These are phyloP conservation scores for Schizotus pectinicornis DNA, from an alignment of 2,888 invertebrate genomes.

Conservation along the genomic window DNA sequence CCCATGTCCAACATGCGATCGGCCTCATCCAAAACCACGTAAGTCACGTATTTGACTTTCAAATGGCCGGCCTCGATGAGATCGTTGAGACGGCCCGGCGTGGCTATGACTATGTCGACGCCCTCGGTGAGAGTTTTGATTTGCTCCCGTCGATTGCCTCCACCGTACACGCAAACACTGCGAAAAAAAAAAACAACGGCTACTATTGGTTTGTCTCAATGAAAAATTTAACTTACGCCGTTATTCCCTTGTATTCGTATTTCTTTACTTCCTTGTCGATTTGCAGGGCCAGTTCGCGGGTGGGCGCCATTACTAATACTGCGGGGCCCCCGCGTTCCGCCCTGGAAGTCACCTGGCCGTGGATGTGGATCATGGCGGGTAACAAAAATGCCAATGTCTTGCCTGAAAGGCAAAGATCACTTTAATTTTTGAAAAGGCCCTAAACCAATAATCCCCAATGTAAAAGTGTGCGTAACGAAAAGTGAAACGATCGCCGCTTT, in stretches of 20 bases:
- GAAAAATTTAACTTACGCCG: slow-evolving; percentile 65
- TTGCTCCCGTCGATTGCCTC: slow-evolving; percentile 82
- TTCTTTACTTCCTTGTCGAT: slow-evolving; percentile 91
- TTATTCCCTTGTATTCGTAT: slow-evolving; percentile 86
- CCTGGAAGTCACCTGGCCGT: slow-evolving; percentile 78
- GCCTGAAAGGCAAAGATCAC: no score
- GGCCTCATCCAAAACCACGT: slow-evolving; percentile 91
- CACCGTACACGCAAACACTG: slow-evolving; percentile 91
- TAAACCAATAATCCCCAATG: no score
- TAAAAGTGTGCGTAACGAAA: no score
- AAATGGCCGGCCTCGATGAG: slow-evolving; percentile 75
- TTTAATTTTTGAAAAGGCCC: no score
- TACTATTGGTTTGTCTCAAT: background rate
- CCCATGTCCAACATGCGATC: slow-evolving; percentile 89
- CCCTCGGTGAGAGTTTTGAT: slow-evolving; percentile 75
- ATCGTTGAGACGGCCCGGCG: slow-evolving; percentile 92
- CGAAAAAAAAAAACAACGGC: slow-evolving; percentile 23
- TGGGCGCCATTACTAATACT: slow-evolving; percentile 89
- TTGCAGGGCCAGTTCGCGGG: slow-evolving; percentile 90
- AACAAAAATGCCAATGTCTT: slow-evolving; percentile 94
- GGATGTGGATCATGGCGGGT: slow-evolving; percentile 93
- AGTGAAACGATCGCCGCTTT: no score
- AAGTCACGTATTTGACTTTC: slow-evolving; percentile 81
- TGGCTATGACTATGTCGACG: slow-evolving; percentile 95
- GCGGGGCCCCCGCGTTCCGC: slow-evolving; percentile 80